Percentiles rank a stretch among this genome's conserved stretches.
These are phyloP conservation scores for Rhodophaea formosa DNA, from an alignment of 2,888 invertebrate genomes.

Conservation along the genomic window DNA sequence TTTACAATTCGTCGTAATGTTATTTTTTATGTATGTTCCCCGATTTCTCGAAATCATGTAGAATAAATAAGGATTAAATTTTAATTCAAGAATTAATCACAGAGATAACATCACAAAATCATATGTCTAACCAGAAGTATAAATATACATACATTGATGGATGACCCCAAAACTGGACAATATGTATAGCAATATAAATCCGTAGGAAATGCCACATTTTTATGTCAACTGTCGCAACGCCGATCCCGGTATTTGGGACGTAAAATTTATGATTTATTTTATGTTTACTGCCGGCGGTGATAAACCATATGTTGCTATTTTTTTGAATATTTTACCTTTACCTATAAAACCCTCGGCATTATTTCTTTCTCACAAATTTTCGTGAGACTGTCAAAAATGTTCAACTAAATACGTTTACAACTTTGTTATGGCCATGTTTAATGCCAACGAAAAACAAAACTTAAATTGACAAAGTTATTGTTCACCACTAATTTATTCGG, in stretches of 20 bases:
- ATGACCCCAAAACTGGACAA: background rate
- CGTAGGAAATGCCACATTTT: slow-evolving; percentile 12
- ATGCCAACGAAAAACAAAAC: background rate
- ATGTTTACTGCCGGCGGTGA: slow-evolving; percentile 12
- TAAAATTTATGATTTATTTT: slow-evolving; percentile 17
- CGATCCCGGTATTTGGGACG: slow-evolving; percentile 13
- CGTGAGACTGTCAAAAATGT: background rate
- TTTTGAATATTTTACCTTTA: slow-evolving; percentile 3
- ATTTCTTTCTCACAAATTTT: background rate
- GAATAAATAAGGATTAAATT: too few relatives aligned
- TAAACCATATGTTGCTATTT: slow-evolving; percentile 16
- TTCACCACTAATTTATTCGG: background rate
- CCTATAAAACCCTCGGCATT: background rate
- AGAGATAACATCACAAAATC: too few relatives aligned
- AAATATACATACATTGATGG: background rate
- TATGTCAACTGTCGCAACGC: slow-evolving; percentile 19
- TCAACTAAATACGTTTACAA: too few relatives aligned
- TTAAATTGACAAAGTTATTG: background rate
- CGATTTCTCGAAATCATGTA: too few relatives aligned
- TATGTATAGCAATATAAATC: background rate
- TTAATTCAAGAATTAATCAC: too few relatives aligned
- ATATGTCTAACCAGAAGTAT: too few relatives aligned
- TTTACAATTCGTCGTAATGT: too few relatives aligned
- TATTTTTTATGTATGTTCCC: background rate
- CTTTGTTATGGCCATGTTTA: background rate